A percentile compares a stretch with the other conserved stretches of the same genome.
phyloP scores from a whole-genome alignment of 1,140 invertebrate species.

The Marisa cornuarietis region DNA sequence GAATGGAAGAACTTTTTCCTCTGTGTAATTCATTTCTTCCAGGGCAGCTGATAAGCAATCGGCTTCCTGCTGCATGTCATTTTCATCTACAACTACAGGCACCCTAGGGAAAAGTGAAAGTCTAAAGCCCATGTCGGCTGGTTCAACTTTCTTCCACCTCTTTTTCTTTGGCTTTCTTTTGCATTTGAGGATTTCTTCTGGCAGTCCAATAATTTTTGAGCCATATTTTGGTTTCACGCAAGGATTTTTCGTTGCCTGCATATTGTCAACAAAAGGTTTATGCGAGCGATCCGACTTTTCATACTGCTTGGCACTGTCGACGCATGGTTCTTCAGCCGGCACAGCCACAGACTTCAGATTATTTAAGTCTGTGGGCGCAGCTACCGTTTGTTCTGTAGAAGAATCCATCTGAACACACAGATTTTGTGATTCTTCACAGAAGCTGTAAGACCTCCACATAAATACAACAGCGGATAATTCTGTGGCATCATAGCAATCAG shows the following conservation, averaged over 20 bases:
- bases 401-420: background rate
- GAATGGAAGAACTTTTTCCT: constrained; percentile 23
- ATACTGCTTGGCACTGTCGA: background rate
- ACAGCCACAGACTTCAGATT: too few species aligned
- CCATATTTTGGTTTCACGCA: constrained; percentile 5
- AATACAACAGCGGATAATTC: background rate
- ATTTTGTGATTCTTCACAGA: background rate
- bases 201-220: background rate
- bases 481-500: background rate
- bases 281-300: background rate
- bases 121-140: constrained; percentile 44
- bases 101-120: constrained; percentile 46
- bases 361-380: background rate
- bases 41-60: constrained; percentile 22
- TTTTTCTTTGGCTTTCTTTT: constrained; percentile 36
- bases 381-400: background rate
- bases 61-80: constrained; percentile 21
- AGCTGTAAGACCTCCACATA: background rate
- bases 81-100: constrained; percentile 20
- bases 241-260: background rate
- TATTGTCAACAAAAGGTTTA: background rate
- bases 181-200: constrained; percentile 13
- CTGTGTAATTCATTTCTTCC: constrained; percentile 30
- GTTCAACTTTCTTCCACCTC: constrained; percentile 47
- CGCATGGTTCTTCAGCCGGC: background rate